phyloP scores from a whole-genome alignment of 1,140 invertebrate species.

The Saccostrea echinata region DNA sequence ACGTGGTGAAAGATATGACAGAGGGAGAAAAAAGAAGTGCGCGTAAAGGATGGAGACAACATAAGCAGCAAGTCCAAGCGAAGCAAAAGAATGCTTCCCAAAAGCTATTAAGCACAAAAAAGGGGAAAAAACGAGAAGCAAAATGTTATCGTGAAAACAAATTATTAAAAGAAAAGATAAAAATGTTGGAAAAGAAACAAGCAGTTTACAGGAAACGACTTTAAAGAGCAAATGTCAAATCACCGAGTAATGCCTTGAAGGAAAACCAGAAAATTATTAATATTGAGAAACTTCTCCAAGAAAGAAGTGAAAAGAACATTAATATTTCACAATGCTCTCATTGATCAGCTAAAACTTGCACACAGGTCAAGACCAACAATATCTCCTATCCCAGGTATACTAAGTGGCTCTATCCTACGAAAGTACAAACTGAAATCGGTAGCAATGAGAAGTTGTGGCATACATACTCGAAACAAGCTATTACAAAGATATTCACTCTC shows the following conservation, averaged over 20 bases:
- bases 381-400: not conserved
- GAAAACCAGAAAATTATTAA: slow-evolving; percentile 25
- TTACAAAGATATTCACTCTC: slow-evolving; percentile 1
- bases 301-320: slow-evolving; percentile 36
- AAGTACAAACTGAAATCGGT: slow-evolving; percentile 37
- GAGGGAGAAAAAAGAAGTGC: not conserved
- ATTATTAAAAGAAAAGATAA: slow-evolving; percentile 18
- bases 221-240: not conserved
- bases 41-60: not conserved
- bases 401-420: not conserved
- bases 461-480: slow-evolving; percentile 3
- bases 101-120: slow-evolving; percentile 30
- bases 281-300: slow-evolving; percentile 9
- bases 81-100: not conserved
- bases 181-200: slow-evolving; percentile 16
- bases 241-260: slow-evolving; percentile 21
- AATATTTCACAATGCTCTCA: slow-evolving; percentile 44
- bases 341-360: slow-evolving; percentile 8
- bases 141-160: slow-evolving; percentile 46
- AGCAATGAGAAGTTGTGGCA: not conserved
- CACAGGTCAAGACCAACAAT: not conserved
- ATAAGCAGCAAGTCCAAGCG: not conserved
- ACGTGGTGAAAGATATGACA: not conserved
- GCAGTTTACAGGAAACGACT: slow-evolving; percentile 35
- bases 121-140: slow-evolving; percentile 23